phyloP scores from a whole-genome alignment of 2,113 vertebrate genomes.

The Nestor notabilis region DNA sequence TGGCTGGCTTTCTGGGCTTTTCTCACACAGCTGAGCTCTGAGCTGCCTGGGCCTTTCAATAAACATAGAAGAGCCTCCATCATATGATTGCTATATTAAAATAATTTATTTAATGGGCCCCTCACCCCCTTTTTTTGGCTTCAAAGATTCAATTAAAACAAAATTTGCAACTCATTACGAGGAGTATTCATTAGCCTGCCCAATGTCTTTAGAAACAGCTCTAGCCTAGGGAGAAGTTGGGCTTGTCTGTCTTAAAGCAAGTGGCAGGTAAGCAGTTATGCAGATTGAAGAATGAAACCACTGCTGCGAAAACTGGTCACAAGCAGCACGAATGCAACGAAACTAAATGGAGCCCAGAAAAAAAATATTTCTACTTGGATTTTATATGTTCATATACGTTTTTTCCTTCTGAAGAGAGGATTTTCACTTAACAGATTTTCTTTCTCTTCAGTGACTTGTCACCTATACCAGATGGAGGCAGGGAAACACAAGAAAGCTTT shows the following conservation, averaged over 20 bases:
- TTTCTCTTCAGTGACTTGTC: neutral
- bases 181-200: conserved; percentile 47
- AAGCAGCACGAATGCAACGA: neutral
- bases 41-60: conserved; percentile 43
- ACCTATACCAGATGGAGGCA: neutral
- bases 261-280: neutral
- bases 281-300: neutral
- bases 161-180: conserved; percentile 47
- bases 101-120: conserved; percentile 64
- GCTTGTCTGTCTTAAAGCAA: neutral
- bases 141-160: conserved; percentile 68
- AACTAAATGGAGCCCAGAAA: neutral
- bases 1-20: neutral
- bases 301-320: neutral
- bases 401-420: neutral
- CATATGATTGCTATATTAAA: conserved; percentile 62
- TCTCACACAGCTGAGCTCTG: conserved; percentile 4
- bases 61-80: conserved; percentile 14
- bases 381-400: neutral
- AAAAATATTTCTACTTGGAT: neutral
- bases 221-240: neutral
- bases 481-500: neutral
- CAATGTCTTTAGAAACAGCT: conserved; percentile 33
- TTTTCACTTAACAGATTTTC: neutral
- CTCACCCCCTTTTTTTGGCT: conserved; percentile 20